Evolutionary conservation across 2,113 vertebrate species (phyloP).

Genomic region (Excalfactoria chinensis): DNA sequence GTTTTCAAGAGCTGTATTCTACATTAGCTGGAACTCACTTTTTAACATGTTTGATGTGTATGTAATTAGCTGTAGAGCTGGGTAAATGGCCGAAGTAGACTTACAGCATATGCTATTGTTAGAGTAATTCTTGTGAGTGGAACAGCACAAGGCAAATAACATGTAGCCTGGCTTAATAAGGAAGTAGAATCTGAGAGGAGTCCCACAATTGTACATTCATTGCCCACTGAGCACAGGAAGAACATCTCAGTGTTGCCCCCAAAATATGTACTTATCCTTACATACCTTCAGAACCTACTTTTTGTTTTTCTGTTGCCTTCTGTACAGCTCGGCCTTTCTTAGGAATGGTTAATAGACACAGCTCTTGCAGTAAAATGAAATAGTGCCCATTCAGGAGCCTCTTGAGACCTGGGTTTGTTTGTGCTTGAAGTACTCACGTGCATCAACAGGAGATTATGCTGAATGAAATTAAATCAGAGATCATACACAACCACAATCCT

Average conservation of each 20-base stretch:
- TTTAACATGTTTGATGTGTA: not conserved
- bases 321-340: not conserved
- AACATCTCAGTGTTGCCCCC: not conserved
- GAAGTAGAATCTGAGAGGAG: not conserved
- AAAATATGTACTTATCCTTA: not conserved
- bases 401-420: not conserved
- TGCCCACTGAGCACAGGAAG: not conserved
- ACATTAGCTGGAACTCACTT: not conserved
- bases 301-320: not conserved
- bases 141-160: not conserved
- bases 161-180: not conserved
- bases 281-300: not conserved
- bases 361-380: not conserved
- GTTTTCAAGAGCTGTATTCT: not conserved
- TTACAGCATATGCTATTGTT: not conserved
- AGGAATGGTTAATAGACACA: not conserved
- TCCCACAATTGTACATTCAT: not conserved
- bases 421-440: not conserved
- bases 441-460: not conserved
- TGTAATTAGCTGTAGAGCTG: not conserved
- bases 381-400: not conserved
- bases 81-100: not conserved
- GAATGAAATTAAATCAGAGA: not conserved
- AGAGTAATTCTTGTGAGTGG: not conserved
- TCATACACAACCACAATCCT: not conserved